These are phyloP conservation scores for Panurus biarmicus DNA, from an alignment of 2,113 vertebrate species.

Conservation along the genomic window DNA sequence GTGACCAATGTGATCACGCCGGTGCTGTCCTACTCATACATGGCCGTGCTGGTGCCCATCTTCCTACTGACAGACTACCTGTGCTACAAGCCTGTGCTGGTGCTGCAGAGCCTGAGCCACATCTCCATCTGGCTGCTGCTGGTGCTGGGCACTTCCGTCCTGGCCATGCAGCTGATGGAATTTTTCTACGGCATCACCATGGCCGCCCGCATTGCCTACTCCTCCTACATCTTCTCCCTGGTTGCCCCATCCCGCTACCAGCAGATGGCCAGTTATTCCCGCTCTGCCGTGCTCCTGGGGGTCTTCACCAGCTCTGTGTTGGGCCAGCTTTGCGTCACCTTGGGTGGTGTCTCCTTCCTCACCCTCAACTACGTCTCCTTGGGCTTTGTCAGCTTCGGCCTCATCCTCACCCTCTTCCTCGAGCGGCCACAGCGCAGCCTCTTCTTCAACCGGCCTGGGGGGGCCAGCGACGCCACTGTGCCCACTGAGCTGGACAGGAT, in stretches of 20 bases:
- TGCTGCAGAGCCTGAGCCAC: conserved; percentile 87
- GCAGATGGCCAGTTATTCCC: conserved; percentile 87
- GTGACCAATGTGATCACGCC: conserved; percentile 90
- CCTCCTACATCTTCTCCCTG: conserved; percentile 95
- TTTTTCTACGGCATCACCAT: conserved; percentile 90
- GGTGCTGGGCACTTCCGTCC: conserved; percentile 70
- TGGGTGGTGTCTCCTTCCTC: conserved; percentile 53
- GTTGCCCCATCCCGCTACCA: conserved; percentile 80
- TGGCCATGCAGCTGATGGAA: conserved; percentile 95
- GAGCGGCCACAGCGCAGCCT: conserved; percentile 85
- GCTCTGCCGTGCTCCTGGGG: conserved; percentile 81
- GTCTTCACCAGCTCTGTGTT: conserved; percentile 90
- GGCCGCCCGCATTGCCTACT: conserved; percentile 92
- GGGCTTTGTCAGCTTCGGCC: conserved; percentile 79
- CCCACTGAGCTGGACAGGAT: conserved; percentile 60
- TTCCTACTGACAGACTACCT: conserved; percentile 91
- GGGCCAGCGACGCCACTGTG: accelerated
- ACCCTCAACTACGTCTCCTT: conserved; percentile 77
- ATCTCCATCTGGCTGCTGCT: conserved; percentile 87
- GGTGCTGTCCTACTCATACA: conserved; percentile 88
- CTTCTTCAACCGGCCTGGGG: conserved; percentile 79
- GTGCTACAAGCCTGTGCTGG: conserved; percentile 89
- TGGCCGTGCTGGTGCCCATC: conserved; percentile 85
- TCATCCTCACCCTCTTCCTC: conserved; percentile 80
- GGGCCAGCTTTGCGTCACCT: conserved; percentile 82